Evolutionary conservation across 1,140 invertebrate genomes (phyloP).

Genomic region (Yoshiicerus persimilis): DNA sequence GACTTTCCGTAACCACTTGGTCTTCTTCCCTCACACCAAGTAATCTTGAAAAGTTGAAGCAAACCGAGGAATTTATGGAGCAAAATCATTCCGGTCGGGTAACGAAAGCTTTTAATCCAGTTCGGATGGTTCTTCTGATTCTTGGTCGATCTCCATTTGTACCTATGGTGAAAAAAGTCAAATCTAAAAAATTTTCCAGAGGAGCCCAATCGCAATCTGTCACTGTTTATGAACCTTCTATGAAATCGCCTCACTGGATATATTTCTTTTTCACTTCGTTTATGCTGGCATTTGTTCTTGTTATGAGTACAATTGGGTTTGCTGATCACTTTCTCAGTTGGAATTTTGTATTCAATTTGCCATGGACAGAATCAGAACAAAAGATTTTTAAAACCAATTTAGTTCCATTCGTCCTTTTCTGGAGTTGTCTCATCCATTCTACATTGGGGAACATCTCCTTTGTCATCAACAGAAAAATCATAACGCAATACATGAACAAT

Average conservation of each 20-base stretch:
- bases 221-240: background rate
- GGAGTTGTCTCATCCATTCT: constrained; percentile 41
- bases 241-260: constrained; percentile 29
- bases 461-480: constrained; percentile 11
- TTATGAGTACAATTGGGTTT: constrained; percentile 27
- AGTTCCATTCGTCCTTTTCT: constrained; percentile 44
- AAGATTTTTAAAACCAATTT: constrained; percentile 33
- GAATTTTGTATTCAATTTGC: background rate
- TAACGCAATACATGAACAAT: constrained; percentile 36
- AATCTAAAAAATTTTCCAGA: background rate
- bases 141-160: constrained; percentile 40
- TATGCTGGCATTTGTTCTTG: constrained; percentile 22
- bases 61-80: background rate
- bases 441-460: constrained; percentile 32
- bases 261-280: constrained; percentile 39
- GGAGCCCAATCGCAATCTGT: background rate
- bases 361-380: background rate
- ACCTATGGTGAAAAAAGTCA: background rate
- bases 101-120: constrained; percentile 1
- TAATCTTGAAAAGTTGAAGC: background rate
- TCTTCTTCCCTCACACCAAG: background rate
- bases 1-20: background rate
- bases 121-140: constrained; percentile 21
- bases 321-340: constrained; percentile 20
- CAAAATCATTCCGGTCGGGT: constrained; percentile 6